Evolutionary conservation across 2,888 invertebrate species (phyloP).

Genomic region (Pecten maximus): DNA sequence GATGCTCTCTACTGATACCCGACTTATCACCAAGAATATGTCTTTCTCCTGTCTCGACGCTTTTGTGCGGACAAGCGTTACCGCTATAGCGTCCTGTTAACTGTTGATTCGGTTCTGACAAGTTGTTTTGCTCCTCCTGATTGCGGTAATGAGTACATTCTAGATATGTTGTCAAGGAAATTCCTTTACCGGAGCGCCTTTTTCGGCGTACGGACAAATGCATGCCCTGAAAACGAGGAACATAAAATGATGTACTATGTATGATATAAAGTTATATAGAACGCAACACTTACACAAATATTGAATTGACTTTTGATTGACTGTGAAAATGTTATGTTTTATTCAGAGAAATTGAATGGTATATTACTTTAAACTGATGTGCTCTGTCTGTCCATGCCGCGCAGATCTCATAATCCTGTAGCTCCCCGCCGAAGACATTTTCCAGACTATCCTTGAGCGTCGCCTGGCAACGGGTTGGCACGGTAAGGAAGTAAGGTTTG

Average conservation of each 20-base stretch:
- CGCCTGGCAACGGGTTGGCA: slow-evolving; percentile 44
- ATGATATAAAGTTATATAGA: too few species aligned
- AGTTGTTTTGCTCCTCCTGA: background rate
- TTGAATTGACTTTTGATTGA: too few species aligned
- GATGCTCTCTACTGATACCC: background rate
- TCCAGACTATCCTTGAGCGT: slow-evolving; percentile 46
- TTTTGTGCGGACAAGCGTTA: background rate
- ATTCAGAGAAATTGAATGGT: too few species aligned
- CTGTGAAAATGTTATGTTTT: too few species aligned
- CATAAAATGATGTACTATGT: background rate
- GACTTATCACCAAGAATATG: background rate
- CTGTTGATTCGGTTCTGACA: background rate
- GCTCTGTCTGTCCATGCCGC: slow-evolving; percentile 43
- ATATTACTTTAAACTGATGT: slow-evolving; percentile 40
- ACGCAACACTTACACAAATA: too few species aligned
- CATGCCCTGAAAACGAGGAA: slow-evolving; percentile 21
- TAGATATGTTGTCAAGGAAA: background rate
- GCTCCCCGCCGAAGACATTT: slow-evolving; percentile 43
- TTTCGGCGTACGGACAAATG: background rate
- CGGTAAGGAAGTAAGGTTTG: slow-evolving; percentile 27
- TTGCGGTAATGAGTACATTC: background rate
- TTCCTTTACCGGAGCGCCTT: background rate
- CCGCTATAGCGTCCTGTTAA: background rate
- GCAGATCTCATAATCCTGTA: slow-evolving; percentile 36
- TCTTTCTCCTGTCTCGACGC: background rate